Percentiles rank a stretch among this genome's conserved stretches.
These are phyloP conservation scores for Epiblema foenella DNA, from an alignment of 2,888 invertebrate species.

Conservation along the genomic window DNA sequence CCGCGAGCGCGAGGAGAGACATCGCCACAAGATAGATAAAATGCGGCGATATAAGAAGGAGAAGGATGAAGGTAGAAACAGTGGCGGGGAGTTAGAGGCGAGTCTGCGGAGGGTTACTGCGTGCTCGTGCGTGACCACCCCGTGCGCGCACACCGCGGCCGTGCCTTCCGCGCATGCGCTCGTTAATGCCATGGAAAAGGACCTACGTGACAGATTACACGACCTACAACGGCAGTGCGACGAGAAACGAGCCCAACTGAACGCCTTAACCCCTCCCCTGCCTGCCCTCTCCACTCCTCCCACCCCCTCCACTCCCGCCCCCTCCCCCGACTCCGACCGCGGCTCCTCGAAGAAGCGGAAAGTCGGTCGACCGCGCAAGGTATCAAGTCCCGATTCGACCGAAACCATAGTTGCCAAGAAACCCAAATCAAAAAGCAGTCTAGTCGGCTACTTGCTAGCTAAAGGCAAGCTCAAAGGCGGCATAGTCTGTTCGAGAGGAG, in stretches of 20 bases:
- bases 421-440: constrained; percentile 87
- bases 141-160: constrained; percentile 63
- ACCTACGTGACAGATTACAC: constrained; percentile 92
- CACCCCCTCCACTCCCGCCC: constrained; percentile 75
- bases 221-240: constrained; percentile 92
- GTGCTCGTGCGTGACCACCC: constrained; percentile 65
- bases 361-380: constrained; percentile 92
- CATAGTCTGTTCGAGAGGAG: constrained; percentile 80
- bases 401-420: constrained; percentile 94
- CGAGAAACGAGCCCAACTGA: constrained; percentile 93
- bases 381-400: constrained; percentile 87
- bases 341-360: constrained; percentile 91
- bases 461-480: constrained; percentile 86
- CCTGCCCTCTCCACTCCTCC: constrained; percentile 70
- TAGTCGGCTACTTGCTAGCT: constrained; percentile 88
- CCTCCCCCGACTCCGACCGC: constrained; percentile 79
- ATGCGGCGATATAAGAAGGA: constrained; percentile 77
- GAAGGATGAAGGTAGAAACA: constrained; percentile 61
- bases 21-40: constrained; percentile 77
- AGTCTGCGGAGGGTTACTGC: constrained; percentile 74
- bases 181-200: constrained; percentile 90
- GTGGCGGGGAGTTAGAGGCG: constrained; percentile 74
- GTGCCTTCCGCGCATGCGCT: constrained; percentile 83
- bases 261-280: constrained; percentile 87
- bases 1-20: constrained; percentile 72